Evolutionary conservation across 2,113 vertebrate species (phyloP), one percentile per base, ranked within the genome.

Genomic region (Lampris incognitus): DNA sequence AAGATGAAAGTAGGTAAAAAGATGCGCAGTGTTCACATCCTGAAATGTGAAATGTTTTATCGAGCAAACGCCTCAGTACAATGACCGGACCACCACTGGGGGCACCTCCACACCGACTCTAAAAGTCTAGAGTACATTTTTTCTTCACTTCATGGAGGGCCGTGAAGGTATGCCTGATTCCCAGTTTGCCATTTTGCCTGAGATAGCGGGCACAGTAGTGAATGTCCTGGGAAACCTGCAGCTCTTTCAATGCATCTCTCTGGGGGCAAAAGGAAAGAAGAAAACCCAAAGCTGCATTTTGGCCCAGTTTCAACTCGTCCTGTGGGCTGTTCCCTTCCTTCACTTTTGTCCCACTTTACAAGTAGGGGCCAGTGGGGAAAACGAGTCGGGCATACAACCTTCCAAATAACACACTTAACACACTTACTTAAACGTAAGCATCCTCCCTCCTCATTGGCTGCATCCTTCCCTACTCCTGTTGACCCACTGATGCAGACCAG

Each of bases 401-500:
- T 6, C 55, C 55, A 56, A 24, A 5, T 5, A 56, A 6, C 37
- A 59, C 37, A 13, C 1, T 66, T 54, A 24, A 51, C 44, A 8
- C 50, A 37, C 13, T 60, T 59, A 42, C 73, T 79, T 58, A 63
- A 61, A 52, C 11, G 50, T 9, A 0, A 70, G 41, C 38, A 1
- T 66, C 8, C 9, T 81, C 13, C 69, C 68, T 6, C 55, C 51
- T 42, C 55, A 40, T 75, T 88, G 90, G 91, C 76, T 59, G 73
- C 79, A 91, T 91, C 85, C 88, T 76, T 78, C 66, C 51, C 52
- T 78, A 60, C 69, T 68, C 79, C 85, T 7, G 75, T 76, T 38
- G 9, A 38, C 71, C 76, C 57, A 69, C 84, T 87, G 87, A 51
- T 64, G 81, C 79, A 76, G 84, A 68, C 87, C 73, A 39, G 81